Evolutionary conservation across 2,797 vertebrate genomes (phyloP).

Genomic region (Chaenodraco wilsoni): DNA sequence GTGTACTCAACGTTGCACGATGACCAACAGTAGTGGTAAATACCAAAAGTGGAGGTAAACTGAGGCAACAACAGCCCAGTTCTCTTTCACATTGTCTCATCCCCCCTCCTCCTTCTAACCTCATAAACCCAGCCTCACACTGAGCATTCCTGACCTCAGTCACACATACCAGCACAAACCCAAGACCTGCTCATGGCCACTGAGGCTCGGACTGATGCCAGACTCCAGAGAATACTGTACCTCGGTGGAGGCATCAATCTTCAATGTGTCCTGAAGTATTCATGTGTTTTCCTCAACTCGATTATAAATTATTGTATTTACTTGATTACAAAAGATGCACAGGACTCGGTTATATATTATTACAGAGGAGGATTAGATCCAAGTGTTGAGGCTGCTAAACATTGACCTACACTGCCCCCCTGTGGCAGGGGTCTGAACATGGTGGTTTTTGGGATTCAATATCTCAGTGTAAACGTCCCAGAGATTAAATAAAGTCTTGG

Average conservation of each 20-base stretch:
- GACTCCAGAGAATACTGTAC: background rate
- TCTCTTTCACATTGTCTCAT: background rate
- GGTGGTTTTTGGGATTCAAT: background rate
- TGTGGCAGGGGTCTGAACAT: slow-evolving; percentile 3
- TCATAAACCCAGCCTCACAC: slow-evolving; percentile 8
- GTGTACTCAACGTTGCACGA: no score
- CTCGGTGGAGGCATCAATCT: background rate
- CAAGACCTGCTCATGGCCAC: background rate
- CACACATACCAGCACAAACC: slow-evolving; percentile 7
- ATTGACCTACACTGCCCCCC: slow-evolving; percentile 20
- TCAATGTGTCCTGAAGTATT: rapidly evolving
- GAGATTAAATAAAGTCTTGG: background rate
- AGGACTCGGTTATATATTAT: background rate
- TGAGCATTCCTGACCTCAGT: slow-evolving; percentile 20
- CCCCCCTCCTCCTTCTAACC: background rate
- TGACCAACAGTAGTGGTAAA: background rate
- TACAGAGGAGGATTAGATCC: no score
- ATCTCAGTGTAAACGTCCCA: background rate
- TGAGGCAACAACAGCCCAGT: background rate
- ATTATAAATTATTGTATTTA: no score
- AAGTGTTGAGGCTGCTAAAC: background rate
- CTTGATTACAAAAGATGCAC: background rate
- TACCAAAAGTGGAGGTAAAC: background rate
- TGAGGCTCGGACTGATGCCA: background rate
- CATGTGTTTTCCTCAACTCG: background rate